phyloP scores from a whole-genome alignment of 2,888 invertebrate genomes.

The Pherbina coryleti region DNA sequence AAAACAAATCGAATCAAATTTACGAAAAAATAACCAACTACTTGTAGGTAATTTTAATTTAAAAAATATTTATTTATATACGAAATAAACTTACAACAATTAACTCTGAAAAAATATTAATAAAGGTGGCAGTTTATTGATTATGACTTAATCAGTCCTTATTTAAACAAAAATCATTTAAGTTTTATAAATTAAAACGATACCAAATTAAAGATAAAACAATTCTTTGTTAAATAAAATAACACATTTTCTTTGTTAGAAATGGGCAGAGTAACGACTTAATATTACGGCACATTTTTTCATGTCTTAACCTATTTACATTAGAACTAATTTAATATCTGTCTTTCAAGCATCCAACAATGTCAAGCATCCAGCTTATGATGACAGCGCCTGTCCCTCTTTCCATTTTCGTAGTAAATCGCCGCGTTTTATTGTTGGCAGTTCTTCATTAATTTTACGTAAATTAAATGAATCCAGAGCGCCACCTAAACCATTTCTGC shows the following conservation, averaged over 20 bases:
- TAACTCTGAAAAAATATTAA: not conserved
- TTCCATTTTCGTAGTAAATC: constrained; percentile 56
- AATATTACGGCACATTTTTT: constrained; percentile 12
- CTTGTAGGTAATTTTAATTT: constrained; percentile 2
- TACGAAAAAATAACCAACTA: not conserved
- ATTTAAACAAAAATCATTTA: not conserved
- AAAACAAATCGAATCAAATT: too few relatives aligned
- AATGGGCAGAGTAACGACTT: not conserved
- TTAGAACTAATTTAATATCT: constrained; percentile 1
- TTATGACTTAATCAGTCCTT: not conserved
- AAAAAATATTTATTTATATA: not conserved
- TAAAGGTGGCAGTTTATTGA: constrained; percentile 18
- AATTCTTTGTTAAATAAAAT: constrained; percentile 4
- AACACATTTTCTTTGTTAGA: not conserved
- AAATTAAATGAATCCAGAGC: constrained; percentile 54
- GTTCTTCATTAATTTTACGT: constrained; percentile 55
- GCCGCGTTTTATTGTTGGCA: constrained; percentile 54
- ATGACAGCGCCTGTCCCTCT: constrained; percentile 51
- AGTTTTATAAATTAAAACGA: constrained; percentile 1
- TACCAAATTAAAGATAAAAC: constrained; percentile 2
- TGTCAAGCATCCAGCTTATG: constrained; percentile 46
- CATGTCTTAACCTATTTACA: constrained; percentile 25
- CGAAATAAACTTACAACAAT: constrained; percentile 1
- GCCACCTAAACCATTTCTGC: not conserved
- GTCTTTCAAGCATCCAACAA: not conserved